Evolutionary conservation across 1,140 invertebrate species (phyloP), one percentile per base, ranked within the genome.

Genomic region (Sarcophaga bullata): DNA sequence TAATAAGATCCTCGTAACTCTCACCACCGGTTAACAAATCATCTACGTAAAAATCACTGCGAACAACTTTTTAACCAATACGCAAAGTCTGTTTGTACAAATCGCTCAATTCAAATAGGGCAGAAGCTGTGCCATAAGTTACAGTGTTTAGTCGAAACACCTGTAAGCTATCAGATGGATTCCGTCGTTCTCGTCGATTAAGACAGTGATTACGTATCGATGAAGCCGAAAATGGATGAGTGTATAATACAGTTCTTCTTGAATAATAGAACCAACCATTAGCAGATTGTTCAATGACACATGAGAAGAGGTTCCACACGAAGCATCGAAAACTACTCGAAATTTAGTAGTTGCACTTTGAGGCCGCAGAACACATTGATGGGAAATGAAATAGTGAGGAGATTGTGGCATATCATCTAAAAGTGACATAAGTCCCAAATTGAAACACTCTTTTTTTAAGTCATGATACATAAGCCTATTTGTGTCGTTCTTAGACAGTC

Each of bases 151-250:
- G 75, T 10, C 72, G 52, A 76, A 76, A 83, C 10, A 47, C 37
- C 48, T 83, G 68, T 8, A 88, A n/a, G n/a, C 85, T 82, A 10
- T 86, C 49, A 13, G 17, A 25, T 13, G 72, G 68, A 15, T 83
- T 75, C 88, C 84, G 80, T 86, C 91, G 86, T 90, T 89, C 81
- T 90, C 86, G 37, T 84, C 49, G 9, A 84, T 83, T 50, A 86
- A 85, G 8, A 84, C 85, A 19, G 85, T 85, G 10, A 85, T 81
- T 13, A 81, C 83, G 84, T 80, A 75, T 85, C 84, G 8, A 85
- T 85, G 19, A 86, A 83, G 88, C 87, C 91, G 25, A 91, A 78
- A 80, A 90, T 90, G 75, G 86, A 82, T 82, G 89, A 90, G 52
- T 87, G 85, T 82, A 88, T 85, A 9, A 84, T 83, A 86, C 89